A percentile compares a stretch with the other conserved stretches of the same genome.
Evolutionary conservation across 2,113 vertebrate species (phyloP).

Genomic region (Amblyopsis rosae): DNA sequence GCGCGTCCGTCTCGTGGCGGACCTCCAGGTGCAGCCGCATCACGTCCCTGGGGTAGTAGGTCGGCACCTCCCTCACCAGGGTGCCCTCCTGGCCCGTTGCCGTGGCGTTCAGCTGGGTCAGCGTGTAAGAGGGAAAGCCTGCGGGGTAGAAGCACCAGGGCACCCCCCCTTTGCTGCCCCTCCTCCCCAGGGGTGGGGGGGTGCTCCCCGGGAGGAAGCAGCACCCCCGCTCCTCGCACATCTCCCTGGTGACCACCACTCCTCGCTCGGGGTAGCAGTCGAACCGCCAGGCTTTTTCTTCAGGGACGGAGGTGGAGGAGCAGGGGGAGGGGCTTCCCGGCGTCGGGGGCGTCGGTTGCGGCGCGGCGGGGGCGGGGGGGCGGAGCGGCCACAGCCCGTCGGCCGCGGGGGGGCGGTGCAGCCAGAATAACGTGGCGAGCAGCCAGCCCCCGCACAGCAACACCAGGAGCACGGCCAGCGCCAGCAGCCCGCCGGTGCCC

Average conservation of each 20-base stretch:
- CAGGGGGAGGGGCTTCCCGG: too few relatives aligned
- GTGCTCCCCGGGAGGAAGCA: conserved; percentile 76
- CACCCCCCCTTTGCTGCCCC: conserved; percentile 49
- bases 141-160: conserved; percentile 89
- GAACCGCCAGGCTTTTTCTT: conserved; percentile 74
- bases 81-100: conserved; percentile 72
- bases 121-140: conserved; percentile 80
- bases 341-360: neutral
- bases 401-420: conserved; percentile 46
- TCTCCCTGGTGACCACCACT: conserved; percentile 78
- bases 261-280: conserved; percentile 85
- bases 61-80: conserved; percentile 73
- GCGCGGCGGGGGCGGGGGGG: conserved; percentile 49
- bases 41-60: conserved; percentile 85
- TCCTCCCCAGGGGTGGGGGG: neutral
- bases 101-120: conserved; percentile 73
- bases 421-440: conserved; percentile 74
- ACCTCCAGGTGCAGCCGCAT: conserved; percentile 75
- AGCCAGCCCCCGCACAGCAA: conserved; percentile 72
- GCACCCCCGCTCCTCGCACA: conserved; percentile 84
- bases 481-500: conserved; percentile 58
- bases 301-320: too few relatives aligned
- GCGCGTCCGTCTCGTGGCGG: conserved; percentile 76
- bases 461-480: conserved; percentile 69
- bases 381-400: conserved; percentile 25